These are phyloP conservation scores for Chaetophractus vellerosus DNA, from an alignment of 2,797 vertebrate genomes.

Conservation along the genomic window DNA sequence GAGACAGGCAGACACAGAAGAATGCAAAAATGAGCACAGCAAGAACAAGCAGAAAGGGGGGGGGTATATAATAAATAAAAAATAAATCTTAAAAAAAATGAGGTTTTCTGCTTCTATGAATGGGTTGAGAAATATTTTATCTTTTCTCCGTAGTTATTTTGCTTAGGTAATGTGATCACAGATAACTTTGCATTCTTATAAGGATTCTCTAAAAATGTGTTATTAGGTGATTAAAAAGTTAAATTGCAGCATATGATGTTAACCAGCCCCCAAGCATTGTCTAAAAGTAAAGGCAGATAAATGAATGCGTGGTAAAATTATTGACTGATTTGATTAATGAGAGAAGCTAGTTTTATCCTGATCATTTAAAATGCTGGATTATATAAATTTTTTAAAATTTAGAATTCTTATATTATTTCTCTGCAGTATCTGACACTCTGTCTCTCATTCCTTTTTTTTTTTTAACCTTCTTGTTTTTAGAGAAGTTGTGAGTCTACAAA, in stretches of 20 bases:
- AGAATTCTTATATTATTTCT: too few relatives aligned
- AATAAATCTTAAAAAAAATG: too few relatives aligned
- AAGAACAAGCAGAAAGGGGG: too few relatives aligned
- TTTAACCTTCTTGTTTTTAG: too few relatives aligned
- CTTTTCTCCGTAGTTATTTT: constrained; percentile 24
- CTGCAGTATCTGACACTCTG: too few relatives aligned
- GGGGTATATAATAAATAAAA: too few relatives aligned
- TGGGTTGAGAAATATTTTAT: not conserved
- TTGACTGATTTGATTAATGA: not conserved
- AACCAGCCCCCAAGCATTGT: not conserved
- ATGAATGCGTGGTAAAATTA: not conserved
- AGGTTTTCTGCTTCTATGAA: constrained; percentile 18
- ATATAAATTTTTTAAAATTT: too few relatives aligned
- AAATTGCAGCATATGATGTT: not conserved
- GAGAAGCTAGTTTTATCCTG: not conserved
- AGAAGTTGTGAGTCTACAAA: too few relatives aligned
- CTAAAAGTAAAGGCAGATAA: not conserved
- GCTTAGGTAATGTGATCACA: not conserved
- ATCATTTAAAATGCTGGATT: not conserved
- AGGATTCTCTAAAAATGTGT: constrained; percentile 23
- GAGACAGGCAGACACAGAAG: too few relatives aligned
- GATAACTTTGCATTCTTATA: not conserved
- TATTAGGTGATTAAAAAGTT: not conserved
- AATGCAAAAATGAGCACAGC: too few relatives aligned
- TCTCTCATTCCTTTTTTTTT: too few relatives aligned